Base-by-base conservation (phyloP, 2,797 vertebrate genomes). In the Mergus octosetaceus region DNA sequence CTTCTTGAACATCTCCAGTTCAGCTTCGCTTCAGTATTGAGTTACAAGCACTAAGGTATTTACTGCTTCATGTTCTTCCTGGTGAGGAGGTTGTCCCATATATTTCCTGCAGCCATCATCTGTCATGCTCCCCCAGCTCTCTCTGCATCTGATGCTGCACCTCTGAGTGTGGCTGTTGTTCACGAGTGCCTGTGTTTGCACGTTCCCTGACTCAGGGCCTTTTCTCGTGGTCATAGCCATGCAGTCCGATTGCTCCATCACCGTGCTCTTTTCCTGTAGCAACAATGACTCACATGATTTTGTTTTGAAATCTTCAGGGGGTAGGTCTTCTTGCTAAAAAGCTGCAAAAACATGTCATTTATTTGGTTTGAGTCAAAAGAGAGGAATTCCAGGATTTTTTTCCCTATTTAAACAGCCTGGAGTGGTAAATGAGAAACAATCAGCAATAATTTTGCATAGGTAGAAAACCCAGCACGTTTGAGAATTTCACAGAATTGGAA, bases 91-190 rank as follows among this genome's bases (percentile, higher is more conserved):
- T 93, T 77, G 66, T 66, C 62, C 72, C 62, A 36, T 41, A 41
- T 1, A 2, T 86, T 64, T 69, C 39, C 58, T 53, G 41, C 43
- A 47, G 28, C 62, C 22, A 3, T 58, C 62, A 74, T 74, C 72
- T 79, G 51, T 34, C 82, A 38, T 1, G 1, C 70, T 64, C 62
- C 34, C 38, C 82, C 36, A 43, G 4, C 38, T 11, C 61, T 57
- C 60, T 62, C 25, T 10, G 87, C 47, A 30, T 62, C 84, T 36
- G 34, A 47, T 78, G 73, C 85, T 72, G n/a, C 47, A 6, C 66
- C 93, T 87, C 51, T 96, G 94, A 96, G 95, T 85, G 75, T 85
- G 90, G 30, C 90, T 73, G 57, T 97, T 97, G 95, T 96, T 89
- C 91, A 56, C 43, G 45, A 60, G 74, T 65, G 64, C 84, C 13